Conservation (phyloP, 64 coral and sea anemone species). For the Platygyra sinensis region DNA sequence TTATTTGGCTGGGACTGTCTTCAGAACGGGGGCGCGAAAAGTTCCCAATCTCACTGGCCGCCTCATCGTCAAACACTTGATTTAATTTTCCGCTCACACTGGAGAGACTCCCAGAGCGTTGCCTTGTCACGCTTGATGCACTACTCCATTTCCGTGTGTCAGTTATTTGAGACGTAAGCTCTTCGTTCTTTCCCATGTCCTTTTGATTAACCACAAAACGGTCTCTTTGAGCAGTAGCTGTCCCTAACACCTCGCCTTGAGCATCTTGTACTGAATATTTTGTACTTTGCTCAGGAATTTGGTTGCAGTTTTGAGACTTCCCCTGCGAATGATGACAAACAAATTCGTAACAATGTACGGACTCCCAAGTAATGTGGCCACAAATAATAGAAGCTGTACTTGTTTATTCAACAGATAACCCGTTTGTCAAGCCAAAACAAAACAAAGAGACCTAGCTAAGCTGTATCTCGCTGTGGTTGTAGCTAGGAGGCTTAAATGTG, state of each 20-base stretch:
- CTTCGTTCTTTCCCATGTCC: background rate
- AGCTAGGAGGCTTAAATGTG: too few species aligned
- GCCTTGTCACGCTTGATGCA: background rate
- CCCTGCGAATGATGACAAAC: background rate
- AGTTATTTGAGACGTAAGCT: background rate
- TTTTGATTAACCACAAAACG: background rate
- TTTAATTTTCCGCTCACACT: background rate
- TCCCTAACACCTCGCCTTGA: background rate
- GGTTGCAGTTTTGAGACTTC: background rate
- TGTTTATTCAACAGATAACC: too few species aligned
- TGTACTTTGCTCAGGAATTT: background rate
- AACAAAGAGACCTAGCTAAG: too few species aligned
- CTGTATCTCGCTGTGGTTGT: too few species aligned
- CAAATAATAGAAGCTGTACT: background rate
- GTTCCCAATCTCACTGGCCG: slow-evolving; percentile 1
- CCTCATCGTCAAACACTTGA: background rate
- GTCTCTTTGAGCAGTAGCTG: background rate
- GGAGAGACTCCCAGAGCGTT: slow-evolving; percentile 23
- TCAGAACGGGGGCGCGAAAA: background rate
- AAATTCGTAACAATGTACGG: background rate
- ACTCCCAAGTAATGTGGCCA: background rate
- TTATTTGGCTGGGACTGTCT: slow-evolving; percentile 18
- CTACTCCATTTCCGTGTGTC: background rate
- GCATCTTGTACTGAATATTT: slow-evolving; percentile 16
- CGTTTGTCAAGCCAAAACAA: too few species aligned